Percentiles rank a stretch among this genome's conserved stretches.
These are phyloP conservation scores for Camponotus pennsylvanicus DNA, from an alignment of 1,140 invertebrate species.

Conservation along the genomic window DNA sequence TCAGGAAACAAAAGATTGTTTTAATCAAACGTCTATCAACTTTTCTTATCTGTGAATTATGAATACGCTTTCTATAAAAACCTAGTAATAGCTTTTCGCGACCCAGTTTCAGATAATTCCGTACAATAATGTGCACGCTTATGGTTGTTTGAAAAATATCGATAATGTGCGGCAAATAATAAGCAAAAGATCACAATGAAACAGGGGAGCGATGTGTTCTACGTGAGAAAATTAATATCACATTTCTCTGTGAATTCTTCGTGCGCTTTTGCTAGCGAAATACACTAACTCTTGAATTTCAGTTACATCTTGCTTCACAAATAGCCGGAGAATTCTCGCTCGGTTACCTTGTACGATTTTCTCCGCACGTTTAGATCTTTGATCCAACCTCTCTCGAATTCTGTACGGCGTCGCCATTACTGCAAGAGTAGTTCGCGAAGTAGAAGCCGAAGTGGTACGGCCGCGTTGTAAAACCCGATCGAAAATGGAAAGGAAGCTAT, in stretches of 20 bases:
- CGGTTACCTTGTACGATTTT: conserved; percentile 37
- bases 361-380: conserved; percentile 56
- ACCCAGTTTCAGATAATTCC: background rate
- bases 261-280: conserved; percentile 20
- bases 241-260: conserved; percentile 24
- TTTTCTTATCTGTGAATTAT: background rate
- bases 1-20: background rate
- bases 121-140: background rate
- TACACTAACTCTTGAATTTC: conserved; percentile 55
- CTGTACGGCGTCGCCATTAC: conserved; percentile 41
- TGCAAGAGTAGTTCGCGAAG: conserved; percentile 31
- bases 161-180: conserved; percentile 4
- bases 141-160: conserved; percentile 3
- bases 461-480: conserved; percentile 14
- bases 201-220: background rate
- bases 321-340: conserved; percentile 47
- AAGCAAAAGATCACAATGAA: background rate
- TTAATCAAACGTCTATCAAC: background rate
- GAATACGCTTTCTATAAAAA: background rate
- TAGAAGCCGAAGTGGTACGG: conserved; percentile 33
- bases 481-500: conserved; percentile 47
- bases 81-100: background rate
- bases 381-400: conserved; percentile 53
- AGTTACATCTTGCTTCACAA: conserved; percentile 61
- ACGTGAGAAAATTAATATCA: conserved; percentile 43